A percentile compares a stretch with the other conserved stretches of the same genome.
Conservation (phyloP, 1,140 invertebrate species). For the Conus betulinus region DNA sequence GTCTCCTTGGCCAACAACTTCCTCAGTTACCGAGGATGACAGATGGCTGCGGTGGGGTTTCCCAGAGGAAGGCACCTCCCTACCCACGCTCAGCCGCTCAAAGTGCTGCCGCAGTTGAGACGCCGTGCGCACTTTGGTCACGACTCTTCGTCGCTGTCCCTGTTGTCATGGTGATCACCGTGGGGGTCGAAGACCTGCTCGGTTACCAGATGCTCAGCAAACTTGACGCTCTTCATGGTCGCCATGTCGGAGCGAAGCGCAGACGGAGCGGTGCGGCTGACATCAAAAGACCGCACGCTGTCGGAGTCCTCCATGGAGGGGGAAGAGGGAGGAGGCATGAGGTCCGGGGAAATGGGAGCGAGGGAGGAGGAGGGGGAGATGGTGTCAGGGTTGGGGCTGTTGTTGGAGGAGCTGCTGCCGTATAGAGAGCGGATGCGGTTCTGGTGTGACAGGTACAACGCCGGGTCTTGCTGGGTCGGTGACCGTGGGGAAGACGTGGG, state of each 20-base stretch:
- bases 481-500: constrained; percentile 30
- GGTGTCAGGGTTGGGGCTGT: constrained; percentile 33
- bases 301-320: constrained; percentile 45
- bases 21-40: not conserved
- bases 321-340: constrained; percentile 5
- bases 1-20: not conserved
- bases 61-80: constrained; percentile 3
- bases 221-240: constrained; percentile 41
- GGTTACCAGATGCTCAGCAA: constrained; percentile 44
- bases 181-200: constrained; percentile 52
- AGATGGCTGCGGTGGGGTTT: no score
- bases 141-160: constrained; percentile 51
- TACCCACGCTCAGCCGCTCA: constrained; percentile 54
- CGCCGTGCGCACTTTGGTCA: constrained; percentile 47
- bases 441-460: constrained; percentile 65
- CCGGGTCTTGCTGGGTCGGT: constrained; percentile 56
- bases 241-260: constrained; percentile 8
- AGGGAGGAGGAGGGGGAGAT: not conserved
- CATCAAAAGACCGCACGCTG: constrained; percentile 39
- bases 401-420: constrained; percentile 38
- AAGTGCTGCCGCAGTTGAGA: constrained; percentile 42
- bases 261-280: constrained; percentile 36
- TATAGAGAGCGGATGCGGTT: constrained; percentile 67
- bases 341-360: constrained; percentile 4
- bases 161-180: constrained; percentile 27